Evolutionary conservation across 2,888 invertebrate genomes (phyloP), one percentile per base, ranked within the genome.

Genomic region (Eumacrocentrus americanus): DNA sequence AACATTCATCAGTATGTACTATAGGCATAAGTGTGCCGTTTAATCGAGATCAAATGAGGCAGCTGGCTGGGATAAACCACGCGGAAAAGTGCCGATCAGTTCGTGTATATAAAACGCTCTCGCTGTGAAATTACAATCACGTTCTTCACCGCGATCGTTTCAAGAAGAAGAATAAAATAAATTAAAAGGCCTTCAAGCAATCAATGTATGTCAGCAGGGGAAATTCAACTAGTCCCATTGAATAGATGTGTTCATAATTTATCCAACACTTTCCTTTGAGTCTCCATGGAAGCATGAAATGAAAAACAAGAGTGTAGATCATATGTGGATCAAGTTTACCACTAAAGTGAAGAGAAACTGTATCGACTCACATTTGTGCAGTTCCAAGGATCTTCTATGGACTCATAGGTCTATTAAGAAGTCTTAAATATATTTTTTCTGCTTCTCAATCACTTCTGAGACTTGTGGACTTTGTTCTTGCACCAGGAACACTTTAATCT

Each of bases 211-310:
- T 29, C 29, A 29, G 29, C 9, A 29, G 9, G 20, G 44, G 9
- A 18, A 29, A 29, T 46, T 46, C 22, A 23, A 18, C 18, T 7
- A 42, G 20, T 20, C 14, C 37, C 4, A 11, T 2, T 42, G 42
- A 42, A n/a, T 42, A 18, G 20, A 50, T 18, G n/a, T 20, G 42
- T 38, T 25, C 12, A 50, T 46, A 42, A 20, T 59, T 40, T 47
- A 53, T 59, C 44, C n/a, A 3, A 37, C 44, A 59, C 59, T 59
- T 47, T 53, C 59, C 46, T 53, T 48, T 37, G 40, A 48, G 38
- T 40, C 40, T 47, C 37, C 59, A 53, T 59, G 25, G 12, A 38
- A 4, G 14, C 38, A 29, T 48, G 34, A 40, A 47, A 42, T 29
- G 40, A 53, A 44, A 16, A 34, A 35, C 18, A 12, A 23, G 9